A percentile compares a stretch with the other conserved stretches of the same genome.
phyloP scores from a whole-genome alignment of 1,140 invertebrate species.

The Schlechtendalia chinensis region DNA sequence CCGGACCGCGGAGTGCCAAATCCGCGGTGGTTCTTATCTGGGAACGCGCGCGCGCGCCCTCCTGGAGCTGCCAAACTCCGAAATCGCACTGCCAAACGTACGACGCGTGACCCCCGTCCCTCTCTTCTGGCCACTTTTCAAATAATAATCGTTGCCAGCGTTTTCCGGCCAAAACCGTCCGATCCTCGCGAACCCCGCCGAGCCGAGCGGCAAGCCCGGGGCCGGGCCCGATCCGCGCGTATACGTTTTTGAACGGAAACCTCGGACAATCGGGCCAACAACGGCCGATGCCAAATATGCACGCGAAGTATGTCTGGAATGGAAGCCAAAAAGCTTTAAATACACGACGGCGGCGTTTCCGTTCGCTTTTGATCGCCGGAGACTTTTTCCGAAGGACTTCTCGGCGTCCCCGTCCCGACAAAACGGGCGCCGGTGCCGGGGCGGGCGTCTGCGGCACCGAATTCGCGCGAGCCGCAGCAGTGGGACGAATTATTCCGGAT shows the following conservation, averaged over 20 bases:
- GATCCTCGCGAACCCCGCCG: neutral
- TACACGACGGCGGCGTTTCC: constrained; percentile 14
- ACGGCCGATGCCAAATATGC: constrained; percentile 47
- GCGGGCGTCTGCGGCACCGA: too few species aligned
- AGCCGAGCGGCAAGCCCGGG: neutral
- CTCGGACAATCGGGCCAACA: constrained; percentile 49
- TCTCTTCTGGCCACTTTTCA: constrained; percentile 46
- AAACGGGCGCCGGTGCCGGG: too few species aligned
- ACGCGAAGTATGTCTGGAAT: constrained; percentile 49
- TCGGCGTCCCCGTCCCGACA: too few species aligned
- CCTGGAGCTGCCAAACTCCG: constrained; percentile 44
- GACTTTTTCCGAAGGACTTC: constrained; percentile 16
- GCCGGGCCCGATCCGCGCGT: neutral
- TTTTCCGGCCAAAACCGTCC: constrained; percentile 39
- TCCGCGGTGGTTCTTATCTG: constrained; percentile 46
- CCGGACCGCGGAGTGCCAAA: constrained; percentile 31
- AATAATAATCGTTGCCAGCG: constrained; percentile 49
- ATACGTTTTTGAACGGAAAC: constrained; percentile 47
- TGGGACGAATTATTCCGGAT: too few species aligned
- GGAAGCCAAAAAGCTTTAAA: constrained; percentile 44
- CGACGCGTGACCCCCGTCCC: constrained; percentile 25
- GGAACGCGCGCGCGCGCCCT: neutral
- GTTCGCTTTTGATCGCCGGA: constrained; percentile 18
- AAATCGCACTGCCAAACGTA: constrained; percentile 48
- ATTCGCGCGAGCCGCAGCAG: too few species aligned